Percentiles rank a stretch among this genome's conserved stretches.
Evolutionary conservation across 2,113 vertebrate genomes (phyloP).

Genomic region (Lepus europaeus): DNA sequence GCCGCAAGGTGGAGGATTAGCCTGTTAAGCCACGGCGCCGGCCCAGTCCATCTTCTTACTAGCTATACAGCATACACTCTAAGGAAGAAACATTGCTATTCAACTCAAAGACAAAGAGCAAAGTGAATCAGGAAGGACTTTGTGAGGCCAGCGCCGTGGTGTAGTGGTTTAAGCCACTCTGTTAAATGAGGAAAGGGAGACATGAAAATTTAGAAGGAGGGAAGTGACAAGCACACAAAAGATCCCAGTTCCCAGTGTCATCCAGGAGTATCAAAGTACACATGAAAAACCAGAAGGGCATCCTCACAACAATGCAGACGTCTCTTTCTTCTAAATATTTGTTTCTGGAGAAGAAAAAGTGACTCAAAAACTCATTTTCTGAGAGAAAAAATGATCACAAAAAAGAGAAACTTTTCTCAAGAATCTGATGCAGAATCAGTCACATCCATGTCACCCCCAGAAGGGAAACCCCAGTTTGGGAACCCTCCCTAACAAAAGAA

Average conservation of each 20-base stretch:
- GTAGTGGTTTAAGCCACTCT: no score
- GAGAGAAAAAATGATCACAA: constrained; percentile 1
- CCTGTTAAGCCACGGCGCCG: no score
- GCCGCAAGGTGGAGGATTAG: no score
- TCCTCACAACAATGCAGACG: constrained; percentile 47
- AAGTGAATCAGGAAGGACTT: background rate
- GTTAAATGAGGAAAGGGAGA: background rate
- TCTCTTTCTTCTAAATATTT: constrained; percentile 52
- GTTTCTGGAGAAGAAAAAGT: constrained; percentile 32
- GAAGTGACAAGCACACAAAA: background rate
- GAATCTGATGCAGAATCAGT: constrained; percentile 33
- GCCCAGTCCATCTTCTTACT: background rate
- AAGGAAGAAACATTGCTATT: background rate
- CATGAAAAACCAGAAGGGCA: constrained; percentile 17
- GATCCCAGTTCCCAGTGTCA: background rate
- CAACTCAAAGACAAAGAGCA: constrained; percentile 46
- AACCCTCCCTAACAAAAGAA: constrained; percentile 68
- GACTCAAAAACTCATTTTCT: constrained; percentile 55
- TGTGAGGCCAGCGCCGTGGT: background rate
- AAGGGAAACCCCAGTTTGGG: background rate
- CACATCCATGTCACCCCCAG: background rate
- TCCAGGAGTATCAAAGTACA: background rate
- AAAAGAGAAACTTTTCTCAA: constrained; percentile 6
- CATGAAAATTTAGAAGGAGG: background rate
- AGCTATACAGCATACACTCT: background rate